These are phyloP conservation scores for Cnemophilus loriae DNA, from an alignment of 2,113 vertebrate genomes.

Conservation along the genomic window DNA sequence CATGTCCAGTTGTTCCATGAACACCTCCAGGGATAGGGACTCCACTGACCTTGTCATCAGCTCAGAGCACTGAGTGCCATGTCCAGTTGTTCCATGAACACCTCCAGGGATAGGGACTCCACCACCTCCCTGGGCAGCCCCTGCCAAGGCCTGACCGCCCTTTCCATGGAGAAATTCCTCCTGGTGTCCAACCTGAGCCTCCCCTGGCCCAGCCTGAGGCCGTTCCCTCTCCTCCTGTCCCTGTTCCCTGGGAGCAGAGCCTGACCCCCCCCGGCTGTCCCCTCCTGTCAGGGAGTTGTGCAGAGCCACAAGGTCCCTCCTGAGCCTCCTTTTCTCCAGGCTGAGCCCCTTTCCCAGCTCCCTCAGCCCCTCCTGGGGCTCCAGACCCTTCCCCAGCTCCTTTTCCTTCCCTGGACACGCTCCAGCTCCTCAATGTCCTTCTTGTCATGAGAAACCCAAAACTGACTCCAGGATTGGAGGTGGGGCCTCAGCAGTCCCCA, in stretches of 20 bases:
- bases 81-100: accelerated
- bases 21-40: too few relatives aligned
- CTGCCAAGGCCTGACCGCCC: neutral
- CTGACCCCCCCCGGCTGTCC: accelerated
- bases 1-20: accelerated
- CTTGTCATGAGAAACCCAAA: neutral
- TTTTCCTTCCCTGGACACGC: accelerated
- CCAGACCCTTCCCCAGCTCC: neutral
- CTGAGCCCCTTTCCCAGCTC: neutral
- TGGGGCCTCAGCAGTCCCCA: neutral
- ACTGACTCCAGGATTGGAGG: accelerated
- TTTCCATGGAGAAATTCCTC: accelerated
- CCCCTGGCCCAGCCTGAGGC: neutral
- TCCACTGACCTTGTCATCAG: neutral
- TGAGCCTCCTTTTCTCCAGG: neutral
- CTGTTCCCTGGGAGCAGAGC: neutral
- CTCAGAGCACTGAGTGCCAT: neutral
- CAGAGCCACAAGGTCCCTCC: neutral
- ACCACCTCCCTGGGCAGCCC: neutral
- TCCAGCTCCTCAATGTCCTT: neutral
- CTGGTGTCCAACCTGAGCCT: accelerated
- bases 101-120: neutral
- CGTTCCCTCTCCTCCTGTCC: accelerated
- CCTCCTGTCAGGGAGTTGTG: neutral
- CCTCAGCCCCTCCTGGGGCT: accelerated